phyloP scores from a whole-genome alignment of 1,140 invertebrate genomes.

The Akabosia matsudoensis region DNA sequence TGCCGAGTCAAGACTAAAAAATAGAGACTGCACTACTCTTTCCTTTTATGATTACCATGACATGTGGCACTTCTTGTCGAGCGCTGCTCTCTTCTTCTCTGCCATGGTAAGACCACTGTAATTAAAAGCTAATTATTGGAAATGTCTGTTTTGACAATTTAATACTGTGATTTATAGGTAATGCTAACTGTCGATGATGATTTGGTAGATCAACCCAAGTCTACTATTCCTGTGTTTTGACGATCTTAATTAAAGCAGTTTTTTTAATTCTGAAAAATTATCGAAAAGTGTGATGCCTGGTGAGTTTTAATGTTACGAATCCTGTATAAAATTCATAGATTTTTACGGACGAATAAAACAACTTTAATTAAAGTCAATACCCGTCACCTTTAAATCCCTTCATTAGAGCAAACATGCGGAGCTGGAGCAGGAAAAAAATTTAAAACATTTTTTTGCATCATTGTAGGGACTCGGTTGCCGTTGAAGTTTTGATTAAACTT shows the following conservation, averaged over 20 bases:
- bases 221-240: slow-evolving; percentile 43
- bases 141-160: not conserved
- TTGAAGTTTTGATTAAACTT: too few relatives aligned
- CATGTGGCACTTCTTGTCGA: slow-evolving; percentile 40
- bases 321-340: too few relatives aligned
- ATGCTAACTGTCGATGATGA: slow-evolving; percentile 45
- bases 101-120: slow-evolving; percentile 34
- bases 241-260: not conserved
- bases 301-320: too few relatives aligned
- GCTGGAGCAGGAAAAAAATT: too few relatives aligned
- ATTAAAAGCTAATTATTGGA: not conserved
- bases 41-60: slow-evolving; percentile 44
- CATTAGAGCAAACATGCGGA: too few relatives aligned
- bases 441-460: too few relatives aligned
- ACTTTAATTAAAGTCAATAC: too few relatives aligned
- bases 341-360: too few relatives aligned
- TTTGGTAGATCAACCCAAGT: slow-evolving; percentile 33
- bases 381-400: too few relatives aligned
- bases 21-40: slow-evolving; percentile 33
- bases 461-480: too few relatives aligned
- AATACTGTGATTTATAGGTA: slow-evolving; percentile 27
- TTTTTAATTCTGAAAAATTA: too few relatives aligned
- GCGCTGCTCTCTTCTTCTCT: slow-evolving; percentile 36
- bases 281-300: too few relatives aligned
- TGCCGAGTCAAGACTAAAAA: slow-evolving; percentile 35